A percentile compares a stretch with the other conserved stretches of the same genome.
Conservation (phyloP, 2,797 vertebrate genomes). For the Hybognathus amarus region DNA sequence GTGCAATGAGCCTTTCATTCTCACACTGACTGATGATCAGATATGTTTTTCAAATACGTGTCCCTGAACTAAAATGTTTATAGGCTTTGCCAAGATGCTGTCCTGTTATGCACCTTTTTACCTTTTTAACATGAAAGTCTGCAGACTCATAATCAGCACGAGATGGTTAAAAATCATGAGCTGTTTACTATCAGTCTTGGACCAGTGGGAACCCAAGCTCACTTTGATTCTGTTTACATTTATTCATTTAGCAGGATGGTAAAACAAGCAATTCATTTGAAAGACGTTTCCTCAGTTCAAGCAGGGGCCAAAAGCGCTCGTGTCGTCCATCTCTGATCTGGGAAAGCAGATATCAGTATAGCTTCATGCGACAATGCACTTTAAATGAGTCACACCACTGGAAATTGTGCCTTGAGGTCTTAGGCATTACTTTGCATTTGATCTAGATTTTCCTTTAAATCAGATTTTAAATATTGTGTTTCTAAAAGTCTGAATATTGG, state of each 20-base stretch:
- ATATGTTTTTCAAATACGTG: neutral
- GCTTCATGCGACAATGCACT: conserved; percentile 29
- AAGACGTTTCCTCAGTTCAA: neutral
- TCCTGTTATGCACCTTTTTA: neutral
- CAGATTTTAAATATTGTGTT: neutral
- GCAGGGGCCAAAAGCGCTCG: neutral
- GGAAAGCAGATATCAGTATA: neutral
- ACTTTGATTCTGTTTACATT: conserved; percentile 11
- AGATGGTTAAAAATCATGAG: neutral
- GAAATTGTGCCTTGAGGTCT: neutral
- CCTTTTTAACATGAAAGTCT: neutral
- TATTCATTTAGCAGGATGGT: neutral
- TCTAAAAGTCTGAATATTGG: neutral
- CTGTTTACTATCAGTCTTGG: conserved; percentile 4
- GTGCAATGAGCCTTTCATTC: conserved; percentile 15
- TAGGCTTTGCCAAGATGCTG: neutral
- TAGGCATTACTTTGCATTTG: neutral
- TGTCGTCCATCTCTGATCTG: neutral
- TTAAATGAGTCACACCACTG: conserved; percentile 34
- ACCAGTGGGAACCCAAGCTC: neutral
- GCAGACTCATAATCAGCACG: neutral
- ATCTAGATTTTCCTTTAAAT: neutral
- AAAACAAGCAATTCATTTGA: neutral
- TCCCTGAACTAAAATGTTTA: neutral
- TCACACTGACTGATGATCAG: neutral